phyloP scores from a whole-genome alignment of 1,140 invertebrate species.

The Lutraria rhynchaena region DNA sequence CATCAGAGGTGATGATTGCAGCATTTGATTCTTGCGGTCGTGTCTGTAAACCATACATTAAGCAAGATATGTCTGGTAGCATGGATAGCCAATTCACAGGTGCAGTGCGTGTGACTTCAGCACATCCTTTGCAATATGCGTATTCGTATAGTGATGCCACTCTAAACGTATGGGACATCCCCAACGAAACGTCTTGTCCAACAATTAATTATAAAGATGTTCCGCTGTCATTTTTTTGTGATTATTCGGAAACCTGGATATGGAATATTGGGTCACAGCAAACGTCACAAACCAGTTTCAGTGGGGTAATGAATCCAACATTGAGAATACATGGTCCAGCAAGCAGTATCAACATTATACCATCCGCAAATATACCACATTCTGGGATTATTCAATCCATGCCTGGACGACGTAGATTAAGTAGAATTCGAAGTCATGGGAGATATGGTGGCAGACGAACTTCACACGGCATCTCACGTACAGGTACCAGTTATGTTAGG shows the following conservation, averaged over 20 bases:
- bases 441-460: too few relatives aligned
- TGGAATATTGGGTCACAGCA: slow-evolving; percentile 44
- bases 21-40: slow-evolving; percentile 65
- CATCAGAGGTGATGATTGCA: slow-evolving; percentile 56
- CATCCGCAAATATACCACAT: too few relatives aligned
- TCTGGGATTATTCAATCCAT: too few relatives aligned
- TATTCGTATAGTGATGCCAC: slow-evolving; percentile 57
- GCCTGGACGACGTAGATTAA: too few relatives aligned
- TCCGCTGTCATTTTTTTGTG: slow-evolving; percentile 63
- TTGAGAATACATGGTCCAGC: too few relatives aligned
- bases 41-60: slow-evolving; percentile 62
- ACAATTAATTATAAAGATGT: slow-evolving; percentile 49
- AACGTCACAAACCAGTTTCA: too few relatives aligned
- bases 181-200: slow-evolving; percentile 53
- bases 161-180: slow-evolving; percentile 58
- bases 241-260: slow-evolving; percentile 62
- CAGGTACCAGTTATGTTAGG: too few relatives aligned
- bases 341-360: too few relatives aligned
- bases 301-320: too few relatives aligned
- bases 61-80: not conserved
- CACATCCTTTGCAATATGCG: slow-evolving; percentile 50
- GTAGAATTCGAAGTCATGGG: too few relatives aligned
- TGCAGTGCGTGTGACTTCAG: slow-evolving; percentile 52
- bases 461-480: too few relatives aligned
- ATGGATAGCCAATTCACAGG: slow-evolving; percentile 56